Evolutionary conservation across 30 jellyfish, hydroid and myxozoan species (phyloP).

Genomic region (Cassiopea andromeda): DNA sequence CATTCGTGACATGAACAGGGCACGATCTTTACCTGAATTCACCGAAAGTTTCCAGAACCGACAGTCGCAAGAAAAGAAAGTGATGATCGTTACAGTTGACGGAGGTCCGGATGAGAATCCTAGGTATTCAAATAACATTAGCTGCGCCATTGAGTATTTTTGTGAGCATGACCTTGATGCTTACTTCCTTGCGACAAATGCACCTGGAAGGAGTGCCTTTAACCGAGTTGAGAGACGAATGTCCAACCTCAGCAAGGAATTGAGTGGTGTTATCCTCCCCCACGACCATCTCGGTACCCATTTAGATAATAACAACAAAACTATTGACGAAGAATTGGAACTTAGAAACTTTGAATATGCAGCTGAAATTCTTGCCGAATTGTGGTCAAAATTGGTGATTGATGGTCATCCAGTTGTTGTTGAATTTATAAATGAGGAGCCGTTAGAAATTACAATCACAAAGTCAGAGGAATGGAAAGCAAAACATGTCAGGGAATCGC

Average conservation of each 20-base stretch:
- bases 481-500: slow-evolving; percentile 62
- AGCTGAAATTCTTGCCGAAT: slow-evolving; percentile 62
- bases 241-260: slow-evolving; percentile 60
- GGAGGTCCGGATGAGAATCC: slow-evolving; percentile 78
- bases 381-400: slow-evolving; percentile 63
- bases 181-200: slow-evolving; percentile 76
- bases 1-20: slow-evolving; percentile 75
- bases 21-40: slow-evolving; percentile 60
- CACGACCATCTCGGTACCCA: slow-evolving; percentile 66
- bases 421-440: slow-evolving; percentile 61
- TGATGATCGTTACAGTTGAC: slow-evolving; percentile 65
- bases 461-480: slow-evolving; percentile 59
- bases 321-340: slow-evolving; percentile 64
- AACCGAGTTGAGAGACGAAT: slow-evolving; percentile 56
- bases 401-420: slow-evolving; percentile 74
- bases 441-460: slow-evolving; percentile 54
- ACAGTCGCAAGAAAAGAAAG: slow-evolving; percentile 46
- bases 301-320: slow-evolving; percentile 60
- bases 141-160: slow-evolving; percentile 77
- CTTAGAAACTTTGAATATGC: slow-evolving; percentile 45
- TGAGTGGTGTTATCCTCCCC: slow-evolving; percentile 72
- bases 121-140: slow-evolving; percentile 55
- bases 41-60: slow-evolving; percentile 54
- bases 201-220: slow-evolving; percentile 76
- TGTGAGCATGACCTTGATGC: slow-evolving; percentile 72